These are phyloP conservation scores for Leptopterna dolabrata DNA, from an alignment of 2,888 invertebrate genomes.

Conservation along the genomic window DNA sequence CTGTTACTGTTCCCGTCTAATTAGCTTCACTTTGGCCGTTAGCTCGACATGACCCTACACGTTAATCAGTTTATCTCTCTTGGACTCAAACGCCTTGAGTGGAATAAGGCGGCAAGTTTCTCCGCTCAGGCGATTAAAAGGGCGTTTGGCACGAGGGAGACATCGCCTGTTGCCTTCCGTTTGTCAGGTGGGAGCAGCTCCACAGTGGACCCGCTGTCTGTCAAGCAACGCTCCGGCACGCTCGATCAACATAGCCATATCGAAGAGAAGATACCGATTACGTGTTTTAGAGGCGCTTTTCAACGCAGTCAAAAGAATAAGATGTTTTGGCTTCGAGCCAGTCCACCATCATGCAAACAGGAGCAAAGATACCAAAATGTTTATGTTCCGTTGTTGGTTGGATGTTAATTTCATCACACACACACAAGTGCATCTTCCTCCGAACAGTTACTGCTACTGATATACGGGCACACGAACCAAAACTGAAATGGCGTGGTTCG, in stretches of 20 bases:
- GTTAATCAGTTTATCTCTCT: background rate
- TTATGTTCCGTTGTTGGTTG: too few relatives aligned
- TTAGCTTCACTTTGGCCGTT: conserved; percentile 21
- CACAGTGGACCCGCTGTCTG: background rate
- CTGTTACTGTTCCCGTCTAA: background rate
- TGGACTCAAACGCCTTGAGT: too few relatives aligned
- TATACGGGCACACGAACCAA: too few relatives aligned
- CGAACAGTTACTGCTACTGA: too few relatives aligned
- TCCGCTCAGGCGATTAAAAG: background rate
- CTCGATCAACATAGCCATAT: background rate
- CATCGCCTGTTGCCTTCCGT: conserved; percentile 2
- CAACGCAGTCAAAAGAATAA: background rate
- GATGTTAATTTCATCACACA: too few relatives aligned
- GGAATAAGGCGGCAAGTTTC: background rate
- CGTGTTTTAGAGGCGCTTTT: background rate
- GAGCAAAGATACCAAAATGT: too few relatives aligned
- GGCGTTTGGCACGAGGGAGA: background rate
- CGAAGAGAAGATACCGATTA: background rate
- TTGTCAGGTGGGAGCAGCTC: background rate
- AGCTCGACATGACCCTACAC: conserved; percentile 20
- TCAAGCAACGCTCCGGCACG: conserved; percentile 3
- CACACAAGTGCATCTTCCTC: too few relatives aligned
- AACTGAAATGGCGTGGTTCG: too few relatives aligned
- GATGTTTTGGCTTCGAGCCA: background rate
- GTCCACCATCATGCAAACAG: background rate